Conservation (phyloP, 2,888 invertebrate genomes). For the Pristionchus exspectatus region DNA sequence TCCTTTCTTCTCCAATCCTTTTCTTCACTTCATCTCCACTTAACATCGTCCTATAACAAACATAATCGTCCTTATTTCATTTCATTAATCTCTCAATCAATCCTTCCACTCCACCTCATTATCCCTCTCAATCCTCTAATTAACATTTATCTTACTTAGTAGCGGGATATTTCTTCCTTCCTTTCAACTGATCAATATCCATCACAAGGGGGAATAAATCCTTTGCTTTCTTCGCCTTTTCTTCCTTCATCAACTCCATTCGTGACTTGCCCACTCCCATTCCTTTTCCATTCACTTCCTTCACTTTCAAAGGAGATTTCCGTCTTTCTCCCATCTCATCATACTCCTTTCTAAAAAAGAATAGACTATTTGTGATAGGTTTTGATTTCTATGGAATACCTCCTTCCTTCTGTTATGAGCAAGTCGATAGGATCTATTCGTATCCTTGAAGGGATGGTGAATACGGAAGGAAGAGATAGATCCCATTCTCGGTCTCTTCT, state of each 20-base stretch:
- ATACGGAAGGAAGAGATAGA: neutral
- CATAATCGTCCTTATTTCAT: neutral
- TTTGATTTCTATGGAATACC: neutral
- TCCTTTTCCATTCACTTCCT: neutral
- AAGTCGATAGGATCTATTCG: neutral
- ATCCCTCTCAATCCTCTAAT: neutral
- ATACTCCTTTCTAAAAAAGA: neutral
- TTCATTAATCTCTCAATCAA: neutral
- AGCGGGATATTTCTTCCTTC: neutral
- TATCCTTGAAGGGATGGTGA: neutral
- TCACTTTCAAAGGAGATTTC: neutral
- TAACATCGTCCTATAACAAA: neutral
- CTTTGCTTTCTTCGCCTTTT: neutral
- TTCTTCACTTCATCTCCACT: slow-evolving; percentile 13
- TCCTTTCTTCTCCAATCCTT: neutral
- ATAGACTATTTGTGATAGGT: no score
- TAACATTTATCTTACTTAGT: neutral
- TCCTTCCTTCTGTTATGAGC: neutral
- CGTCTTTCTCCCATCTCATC: neutral
- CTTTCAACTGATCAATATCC: slow-evolving; percentile 1
- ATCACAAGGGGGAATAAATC: slow-evolving; percentile 10
- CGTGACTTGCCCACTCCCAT: neutral
- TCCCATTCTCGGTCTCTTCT: neutral
- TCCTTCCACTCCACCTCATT: neutral
- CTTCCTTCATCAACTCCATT: neutral